Conservation (phyloP, 2,797 vertebrate species). For the Hylomyscus alleni region DNA sequence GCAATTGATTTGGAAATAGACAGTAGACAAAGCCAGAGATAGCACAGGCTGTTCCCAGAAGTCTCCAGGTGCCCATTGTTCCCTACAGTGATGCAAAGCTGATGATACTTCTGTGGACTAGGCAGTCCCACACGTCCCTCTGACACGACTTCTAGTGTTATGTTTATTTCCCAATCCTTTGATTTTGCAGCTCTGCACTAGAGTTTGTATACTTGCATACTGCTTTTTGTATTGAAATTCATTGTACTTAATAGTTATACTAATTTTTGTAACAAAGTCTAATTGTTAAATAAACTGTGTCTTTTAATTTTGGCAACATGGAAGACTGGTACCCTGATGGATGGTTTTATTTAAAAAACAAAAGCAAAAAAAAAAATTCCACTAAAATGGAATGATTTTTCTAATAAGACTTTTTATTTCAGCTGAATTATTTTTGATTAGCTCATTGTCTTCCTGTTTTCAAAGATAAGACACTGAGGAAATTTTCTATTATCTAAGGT, state of each 20-base stretch:
- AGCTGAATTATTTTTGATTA: conserved; percentile 13
- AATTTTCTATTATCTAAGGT: conserved; percentile 11
- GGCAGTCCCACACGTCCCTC: background rate
- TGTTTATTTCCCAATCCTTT: background rate
- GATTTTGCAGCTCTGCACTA: background rate
- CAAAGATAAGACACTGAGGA: conserved; percentile 9
- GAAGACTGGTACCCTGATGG: background rate
- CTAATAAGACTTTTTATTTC: background rate
- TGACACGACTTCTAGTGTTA: background rate
- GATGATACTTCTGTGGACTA: fast-evolving
- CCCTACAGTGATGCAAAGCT: background rate
- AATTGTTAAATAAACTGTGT: conserved; percentile 7
- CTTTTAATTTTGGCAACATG: background rate
- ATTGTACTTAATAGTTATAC: background rate
- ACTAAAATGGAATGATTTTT: background rate
- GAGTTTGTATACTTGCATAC: background rate
- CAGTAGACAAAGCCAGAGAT: background rate
- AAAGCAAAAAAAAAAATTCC: background rate
- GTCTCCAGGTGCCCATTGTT: background rate
- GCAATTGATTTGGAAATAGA: conserved; percentile 52
- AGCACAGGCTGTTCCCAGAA: background rate
- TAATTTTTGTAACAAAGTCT: background rate
- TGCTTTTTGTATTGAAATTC: background rate
- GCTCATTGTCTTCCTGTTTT: background rate
- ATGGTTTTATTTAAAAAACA: background rate